Evolutionary conservation across 2,797 vertebrate species (phyloP).

Genomic region (Etheostoma perlongum): DNA sequence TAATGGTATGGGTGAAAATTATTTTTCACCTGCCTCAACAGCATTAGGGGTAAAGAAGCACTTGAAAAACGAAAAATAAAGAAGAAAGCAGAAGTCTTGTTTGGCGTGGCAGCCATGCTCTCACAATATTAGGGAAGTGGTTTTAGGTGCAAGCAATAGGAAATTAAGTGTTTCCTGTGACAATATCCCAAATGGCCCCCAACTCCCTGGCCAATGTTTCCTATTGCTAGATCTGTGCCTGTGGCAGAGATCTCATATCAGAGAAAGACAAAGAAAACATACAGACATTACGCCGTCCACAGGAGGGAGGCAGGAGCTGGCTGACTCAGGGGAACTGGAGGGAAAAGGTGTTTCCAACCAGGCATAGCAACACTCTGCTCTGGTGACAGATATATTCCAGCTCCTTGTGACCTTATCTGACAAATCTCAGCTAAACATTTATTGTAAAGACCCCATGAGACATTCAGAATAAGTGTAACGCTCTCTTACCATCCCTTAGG

Average conservation of each 20-base stretch:
- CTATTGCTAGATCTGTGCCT: constrained; percentile 61
- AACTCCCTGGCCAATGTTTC: constrained; percentile 69
- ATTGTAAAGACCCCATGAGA: constrained; percentile 47
- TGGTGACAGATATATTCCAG: constrained; percentile 47
- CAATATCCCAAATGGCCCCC: constrained; percentile 66
- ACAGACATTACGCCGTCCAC: constrained; percentile 33
- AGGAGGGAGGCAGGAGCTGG: constrained; percentile 53
- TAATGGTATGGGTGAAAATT: constrained; percentile 32
- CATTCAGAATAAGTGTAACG: constrained; percentile 44
- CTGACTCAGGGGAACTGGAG: constrained; percentile 46
- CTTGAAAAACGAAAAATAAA: constrained; percentile 47
- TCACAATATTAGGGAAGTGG: constrained; percentile 74
- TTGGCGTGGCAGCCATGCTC: constrained; percentile 57
- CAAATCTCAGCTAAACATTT: constrained; percentile 55
- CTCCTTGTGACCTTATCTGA: constrained; percentile 57
- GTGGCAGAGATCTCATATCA: constrained; percentile 61
- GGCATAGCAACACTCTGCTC: constrained; percentile 36
- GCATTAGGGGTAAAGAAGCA: constrained; percentile 5
- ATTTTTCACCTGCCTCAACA: constrained; percentile 49
- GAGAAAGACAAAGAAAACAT: constrained; percentile 70
- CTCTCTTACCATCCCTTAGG: constrained; percentile 45
- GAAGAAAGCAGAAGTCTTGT: constrained; percentile 73
- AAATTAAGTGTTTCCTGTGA: constrained; percentile 84
- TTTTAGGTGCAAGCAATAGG: constrained; percentile 81
- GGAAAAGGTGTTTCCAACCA: constrained; percentile 50